Evolutionary conservation across 2,113 vertebrate species (phyloP).

Genomic region (Gadus chalcogrammus): DNA sequence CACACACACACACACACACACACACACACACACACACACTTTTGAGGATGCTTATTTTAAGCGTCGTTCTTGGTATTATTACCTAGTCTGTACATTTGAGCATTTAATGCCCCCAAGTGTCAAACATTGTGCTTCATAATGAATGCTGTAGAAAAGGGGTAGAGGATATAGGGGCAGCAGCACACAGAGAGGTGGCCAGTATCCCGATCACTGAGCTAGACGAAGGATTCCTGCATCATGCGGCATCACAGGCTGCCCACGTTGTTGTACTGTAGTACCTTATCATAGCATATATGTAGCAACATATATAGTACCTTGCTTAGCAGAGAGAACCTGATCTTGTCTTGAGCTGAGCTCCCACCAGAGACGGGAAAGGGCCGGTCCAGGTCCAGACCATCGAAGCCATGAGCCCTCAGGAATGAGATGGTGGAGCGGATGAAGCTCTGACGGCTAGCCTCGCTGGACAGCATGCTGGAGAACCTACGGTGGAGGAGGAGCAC

Average conservation of each 20-base stretch:
- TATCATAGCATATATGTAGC: background rate
- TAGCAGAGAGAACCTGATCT: conserved; percentile 56
- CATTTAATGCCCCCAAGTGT: background rate
- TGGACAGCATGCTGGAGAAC: conserved; percentile 58
- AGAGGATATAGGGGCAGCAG: too few species aligned
- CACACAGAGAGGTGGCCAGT: background rate
- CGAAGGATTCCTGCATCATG: too few species aligned
- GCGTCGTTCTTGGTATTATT: background rate
- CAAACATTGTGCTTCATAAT: background rate
- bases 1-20: background rate
- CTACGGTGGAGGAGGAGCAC: conserved; percentile 19
- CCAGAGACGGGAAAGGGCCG: conserved; percentile 59
- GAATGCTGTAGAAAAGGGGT: background rate
- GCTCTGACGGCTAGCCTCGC: conserved; percentile 35
- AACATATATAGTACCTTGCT: conserved; percentile 46
- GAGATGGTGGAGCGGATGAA: conserved; percentile 63
- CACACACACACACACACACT: background rate
- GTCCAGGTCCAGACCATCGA: conserved; percentile 69
- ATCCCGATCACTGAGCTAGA: too few species aligned
- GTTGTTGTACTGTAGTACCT: conserved; percentile 37
- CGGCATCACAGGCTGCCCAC: too few species aligned
- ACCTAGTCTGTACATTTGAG: background rate
- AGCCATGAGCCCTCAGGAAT: conserved; percentile 56
- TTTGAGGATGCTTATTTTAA: background rate
- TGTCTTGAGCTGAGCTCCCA: conserved; percentile 60